Conservation (phyloP, 2,888 invertebrate genomes). For the Agonopterix alstromeriana region DNA sequence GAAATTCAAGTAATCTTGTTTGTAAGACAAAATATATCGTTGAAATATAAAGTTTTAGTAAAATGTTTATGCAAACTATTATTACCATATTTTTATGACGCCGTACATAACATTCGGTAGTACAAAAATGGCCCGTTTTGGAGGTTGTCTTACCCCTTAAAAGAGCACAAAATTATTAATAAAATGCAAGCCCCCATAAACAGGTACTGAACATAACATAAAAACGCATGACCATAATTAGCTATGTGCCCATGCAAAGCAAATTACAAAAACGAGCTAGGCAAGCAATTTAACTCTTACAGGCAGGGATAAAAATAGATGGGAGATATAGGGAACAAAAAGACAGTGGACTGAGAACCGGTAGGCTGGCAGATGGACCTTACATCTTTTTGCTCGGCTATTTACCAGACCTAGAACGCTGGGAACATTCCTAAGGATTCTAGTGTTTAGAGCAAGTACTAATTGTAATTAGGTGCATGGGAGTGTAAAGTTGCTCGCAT, state of each 20-base stretch:
- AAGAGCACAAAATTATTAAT: too few species aligned
- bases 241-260: conserved; percentile 15
- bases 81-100: too few species aligned
- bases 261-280: conserved; percentile 31
- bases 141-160: too few species aligned
- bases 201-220: conserved; percentile 7
- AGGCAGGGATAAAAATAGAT: conserved; percentile 49
- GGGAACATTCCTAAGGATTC: conserved; percentile 48
- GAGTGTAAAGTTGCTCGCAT: too few species aligned
- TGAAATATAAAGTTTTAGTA: too few species aligned
- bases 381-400: conserved; percentile 44
- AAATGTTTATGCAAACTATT: too few species aligned
- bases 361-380: conserved; percentile 53
- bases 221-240: conserved; percentile 24
- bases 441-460: conserved; percentile 4
- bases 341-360: conserved; percentile 41
- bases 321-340: conserved; percentile 56
- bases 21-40: too few species aligned
- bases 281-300: conserved; percentile 25
- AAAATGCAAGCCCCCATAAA: background rate
- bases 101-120: too few species aligned
- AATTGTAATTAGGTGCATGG: background rate
- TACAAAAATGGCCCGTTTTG: too few species aligned
- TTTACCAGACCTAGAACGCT: conserved; percentile 17
- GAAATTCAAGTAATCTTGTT: too few species aligned